Conservation (phyloP, 1,140 invertebrate species). For the Capitella teleta region DNA sequence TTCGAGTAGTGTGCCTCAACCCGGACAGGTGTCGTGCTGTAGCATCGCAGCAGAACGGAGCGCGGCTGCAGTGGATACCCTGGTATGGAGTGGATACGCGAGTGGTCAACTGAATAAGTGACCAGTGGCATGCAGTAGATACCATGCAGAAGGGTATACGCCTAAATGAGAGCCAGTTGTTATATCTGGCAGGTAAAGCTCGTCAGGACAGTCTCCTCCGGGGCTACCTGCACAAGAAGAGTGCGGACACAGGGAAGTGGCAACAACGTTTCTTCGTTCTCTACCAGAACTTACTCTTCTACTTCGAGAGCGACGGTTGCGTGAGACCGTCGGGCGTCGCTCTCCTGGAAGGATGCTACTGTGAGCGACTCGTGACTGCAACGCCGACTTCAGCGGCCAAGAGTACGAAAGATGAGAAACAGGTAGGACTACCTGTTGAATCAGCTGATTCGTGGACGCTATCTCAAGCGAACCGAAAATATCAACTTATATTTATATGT, state of each 20-base stretch:
- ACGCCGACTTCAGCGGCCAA: no score
- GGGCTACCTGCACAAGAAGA: slow-evolving; percentile 75
- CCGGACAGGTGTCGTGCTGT: no score
- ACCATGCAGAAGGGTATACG: slow-evolving; percentile 66
- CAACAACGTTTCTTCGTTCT: slow-evolving; percentile 79
- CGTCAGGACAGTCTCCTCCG: slow-evolving; percentile 58
- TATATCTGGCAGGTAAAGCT: slow-evolving; percentile 73
- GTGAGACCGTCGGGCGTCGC: slow-evolving; percentile 69
- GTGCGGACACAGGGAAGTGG: slow-evolving; percentile 76
- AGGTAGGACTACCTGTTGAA: no score
- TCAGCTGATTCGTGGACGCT: no score
- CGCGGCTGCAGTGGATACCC: no score
- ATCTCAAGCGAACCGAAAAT: no score
- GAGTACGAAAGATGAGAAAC: slow-evolving; percentile 20
- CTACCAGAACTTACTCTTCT: slow-evolving; percentile 86
- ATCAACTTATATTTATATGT: no score
- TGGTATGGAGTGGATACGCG: no score
- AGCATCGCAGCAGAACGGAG: no score
- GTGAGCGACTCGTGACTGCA: slow-evolving; percentile 58
- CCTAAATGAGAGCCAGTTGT: slow-evolving; percentile 50
- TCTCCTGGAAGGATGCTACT: slow-evolving; percentile 80
- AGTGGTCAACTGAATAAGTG: no score
- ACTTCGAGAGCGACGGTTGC: slow-evolving; percentile 68
- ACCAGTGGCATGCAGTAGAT: no score
- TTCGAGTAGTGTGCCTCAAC: no score